Conservation (phyloP, 1,140 invertebrate species). For the Heliothis virescens region DNA sequence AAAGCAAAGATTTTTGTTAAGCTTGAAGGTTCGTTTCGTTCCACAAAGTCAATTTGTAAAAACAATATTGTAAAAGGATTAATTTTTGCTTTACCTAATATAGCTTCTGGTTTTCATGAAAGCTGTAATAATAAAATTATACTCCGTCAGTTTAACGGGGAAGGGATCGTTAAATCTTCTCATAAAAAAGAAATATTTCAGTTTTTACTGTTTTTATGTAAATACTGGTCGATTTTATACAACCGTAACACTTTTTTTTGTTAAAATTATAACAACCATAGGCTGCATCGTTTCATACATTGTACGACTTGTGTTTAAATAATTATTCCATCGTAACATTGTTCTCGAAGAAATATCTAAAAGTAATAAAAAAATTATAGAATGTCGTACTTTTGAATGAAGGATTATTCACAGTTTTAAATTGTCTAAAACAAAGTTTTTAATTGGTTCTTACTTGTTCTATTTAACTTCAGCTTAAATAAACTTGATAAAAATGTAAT, state of each 20-base stretch:
- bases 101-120: slow-evolving; percentile 12
- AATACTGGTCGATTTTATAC: slow-evolving; percentile 9
- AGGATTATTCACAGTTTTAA: too few relatives aligned
- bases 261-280: too few relatives aligned
- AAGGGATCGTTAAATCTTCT: slow-evolving; percentile 34
- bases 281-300: too few relatives aligned
- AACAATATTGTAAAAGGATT: slow-evolving; percentile 30
- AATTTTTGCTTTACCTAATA: slow-evolving; percentile 1
- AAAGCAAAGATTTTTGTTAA: neutral
- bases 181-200: slow-evolving; percentile 8
- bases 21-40: neutral
- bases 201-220: slow-evolving; percentile 33
- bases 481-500: too few relatives aligned
- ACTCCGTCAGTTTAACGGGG: slow-evolving; percentile 6
- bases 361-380: too few relatives aligned
- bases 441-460: too few relatives aligned
- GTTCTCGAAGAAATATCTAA: too few relatives aligned
- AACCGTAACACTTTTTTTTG: neutral
- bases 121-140: slow-evolving; percentile 17
- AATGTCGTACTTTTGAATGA: too few relatives aligned
- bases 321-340: too few relatives aligned
- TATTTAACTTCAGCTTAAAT: too few relatives aligned
- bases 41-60: slow-evolving; percentile 11
- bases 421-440: too few relatives aligned
- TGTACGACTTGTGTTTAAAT: too few relatives aligned